Base-by-base conservation (phyloP, 2,888 invertebrate genomes). In the Nemotelus nigrinus region DNA sequence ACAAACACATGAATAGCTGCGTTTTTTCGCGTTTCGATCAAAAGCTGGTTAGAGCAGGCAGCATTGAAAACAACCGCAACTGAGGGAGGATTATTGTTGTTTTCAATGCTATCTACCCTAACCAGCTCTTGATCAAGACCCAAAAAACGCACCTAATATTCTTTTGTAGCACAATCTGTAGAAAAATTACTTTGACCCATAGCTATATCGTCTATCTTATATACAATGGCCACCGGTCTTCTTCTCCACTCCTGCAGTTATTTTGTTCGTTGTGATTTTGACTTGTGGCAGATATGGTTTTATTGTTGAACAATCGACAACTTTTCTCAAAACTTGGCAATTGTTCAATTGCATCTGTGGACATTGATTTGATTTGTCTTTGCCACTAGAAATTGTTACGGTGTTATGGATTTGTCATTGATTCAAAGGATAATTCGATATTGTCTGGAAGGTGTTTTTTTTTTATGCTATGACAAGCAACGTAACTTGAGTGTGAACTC, bases 331-430 rank as follows among this genome's bases (percentile, higher is more conserved):
- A 43, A 43, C 71, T 41, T 71, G 43, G 43, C 55, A 71, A 71
- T 71, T 55, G 53, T 48, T 71, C 39, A 71, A 55, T 68, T 68
- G 68, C 55, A 55, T 53, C 44, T 41, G 71, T 57, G 71, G n/a
- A 68, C 65, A 41, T 10, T 71, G 71, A 71, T 71, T 53, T 71
- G 53, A 71, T 55, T 48, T 57, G 55, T 71, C 71, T 43, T 55
- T 43, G 71, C 55, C 71, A 55, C 4, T 55, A 2, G 71, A 53
- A 71, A 71, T 71, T 55, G 55, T 55, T 71, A 55, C 44, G 55
- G 71, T 71, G 10, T 55, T 55, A 39, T 71, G 65, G 65, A 8
- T 71, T 71, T 57, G 57, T n/a, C 55, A 55, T 55, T 45, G 71
- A 55, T 71, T 71, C 68, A 68, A 1, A 68, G 55, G 43, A 68